A percentile compares a stretch with the other conserved stretches of the same genome.
Evolutionary conservation across 2,888 invertebrate genomes (phyloP).

Genomic region (Melanostoma mellinum): DNA sequence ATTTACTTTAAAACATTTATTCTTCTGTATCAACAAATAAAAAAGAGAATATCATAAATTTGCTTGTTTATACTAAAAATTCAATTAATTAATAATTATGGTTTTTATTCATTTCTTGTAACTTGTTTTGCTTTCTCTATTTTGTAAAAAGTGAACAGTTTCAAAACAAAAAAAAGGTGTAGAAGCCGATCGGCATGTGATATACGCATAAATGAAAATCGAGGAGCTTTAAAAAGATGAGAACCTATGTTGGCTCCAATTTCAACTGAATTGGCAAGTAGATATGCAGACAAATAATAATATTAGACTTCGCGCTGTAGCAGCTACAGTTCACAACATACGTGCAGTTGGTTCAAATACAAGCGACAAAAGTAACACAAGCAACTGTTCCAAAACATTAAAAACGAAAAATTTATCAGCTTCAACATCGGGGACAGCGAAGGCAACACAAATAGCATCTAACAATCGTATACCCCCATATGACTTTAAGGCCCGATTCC

Average conservation of each 20-base stretch:
- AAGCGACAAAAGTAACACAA: constrained; percentile 35
- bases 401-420: constrained; percentile 58
- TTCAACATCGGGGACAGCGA: constrained; percentile 74
- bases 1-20: constrained; percentile 42
- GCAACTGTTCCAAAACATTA: constrained; percentile 24
- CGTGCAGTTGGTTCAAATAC: constrained; percentile 15
- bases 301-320: not conserved
- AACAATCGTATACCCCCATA: constrained; percentile 85
- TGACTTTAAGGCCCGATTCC: constrained; percentile 86
- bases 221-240: constrained; percentile 75
- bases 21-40: not conserved
- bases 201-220: constrained; percentile 74
- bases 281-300: constrained; percentile 33
- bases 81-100: constrained; percentile 34
- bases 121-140: constrained; percentile 37
- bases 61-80: constrained; percentile 59
- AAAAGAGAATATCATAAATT: constrained; percentile 50
- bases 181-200: constrained; percentile 80
- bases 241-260: constrained; percentile 78
- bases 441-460: too few species aligned
- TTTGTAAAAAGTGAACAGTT: constrained; percentile 66
- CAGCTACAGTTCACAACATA: constrained; percentile 29
- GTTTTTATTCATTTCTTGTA: constrained; percentile 30
- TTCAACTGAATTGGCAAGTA: constrained; percentile 78
- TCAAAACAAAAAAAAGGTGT: constrained; percentile 72